Base-by-base conservation (phyloP, 2,797 vertebrate genomes). In the Macroramphosus scolopax region DNA sequence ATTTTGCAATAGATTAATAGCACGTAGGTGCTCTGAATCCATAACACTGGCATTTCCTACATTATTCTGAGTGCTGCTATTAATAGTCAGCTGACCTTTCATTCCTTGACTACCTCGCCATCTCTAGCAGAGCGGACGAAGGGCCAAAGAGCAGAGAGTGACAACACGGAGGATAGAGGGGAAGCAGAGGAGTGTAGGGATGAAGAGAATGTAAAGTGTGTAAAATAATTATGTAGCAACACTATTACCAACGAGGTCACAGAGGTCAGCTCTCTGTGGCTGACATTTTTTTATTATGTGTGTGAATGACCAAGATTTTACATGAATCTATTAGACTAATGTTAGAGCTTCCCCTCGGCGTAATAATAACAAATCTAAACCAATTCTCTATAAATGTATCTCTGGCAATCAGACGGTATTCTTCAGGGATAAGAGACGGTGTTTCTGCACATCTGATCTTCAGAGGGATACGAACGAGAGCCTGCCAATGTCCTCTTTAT, bases 71-170 rank as follows among this genome's bases (percentile, higher is more conserved):
- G 49, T 25, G 35, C 5, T 50, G 30, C 75, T 80, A 80, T 72
- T 57, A 64, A 72, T 81, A 79, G 74, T 16, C 17, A 45, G 40
- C 38, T 81, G 68, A 76, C 79, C 75, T 84, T 80, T 80, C 17
- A 26, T 69, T 68, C 26, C 20, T 48, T 13, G 1, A 62, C 41
- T 39, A 41, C 29, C 39, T 55, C n/a, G 0, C 26, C 24, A 37
- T 55, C 26, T 29, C 24, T 33, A 24, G 5, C 10, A 36, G 38
- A 63, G 9, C 20, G 40, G 41, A 63, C 6, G 6, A 17, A 44
- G 18, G 5, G 40, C 49, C 31, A 47, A 34, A 32, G 20, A 61
- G 28, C 53, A 58, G 36, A 47, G 11, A 62, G 17, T 24, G 15
- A 18, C 16, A 36, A 30, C 8, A 1, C 30, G 10, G 28, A 15